Evolutionary conservation across 1,140 invertebrate genomes (phyloP), one percentile per base, ranked within the genome.

Genomic region (Whitmania pigra): DNA sequence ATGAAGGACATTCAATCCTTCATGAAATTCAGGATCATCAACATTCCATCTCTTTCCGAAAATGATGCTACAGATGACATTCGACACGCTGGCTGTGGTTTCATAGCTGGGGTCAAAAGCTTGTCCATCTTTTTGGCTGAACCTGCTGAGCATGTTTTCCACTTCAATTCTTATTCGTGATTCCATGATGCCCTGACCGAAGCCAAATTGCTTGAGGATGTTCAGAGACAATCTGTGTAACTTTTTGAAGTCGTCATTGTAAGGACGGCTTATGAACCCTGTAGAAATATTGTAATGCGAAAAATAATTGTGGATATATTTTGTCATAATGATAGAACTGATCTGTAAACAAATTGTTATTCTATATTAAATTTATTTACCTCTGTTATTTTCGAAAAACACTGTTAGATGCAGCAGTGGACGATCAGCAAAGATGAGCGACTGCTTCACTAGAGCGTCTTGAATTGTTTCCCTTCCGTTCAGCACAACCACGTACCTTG

Each of bases 211-310:
- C 29, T 53, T 70, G 31, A 70, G 36, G n/a, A 40, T 22, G n/a
- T 25, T 53, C 53, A 70, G 69, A 20, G n/a, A 43, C 18, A 54
- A 18, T 53, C 53, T 70, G 43, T 70, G 69, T 11, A 53, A 70
- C 69, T 70, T 70, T 29, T 53, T 43, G 49, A 70, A 70, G 2
- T 11, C 11, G 5, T 70, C 69, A 13, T 40, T 70, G 69, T 70
- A 70, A 6, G 31, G 36, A 25, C 17, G 31, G 6, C n/a, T 2
- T 29, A 40, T 18, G 36, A 68, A 9, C 27, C 67, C 67, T 68
- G 57, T 15, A 2, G 22, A 17, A 22, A 63, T 13, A n/a, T n/a
- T n/a, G n/a, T 7, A 63, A 49, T 49, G 15, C 9, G 11, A 49
- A 49, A 15, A 49, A 49, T 15, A 49, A 7, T 49, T 49, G 43